Evolutionary conservation across 2,888 invertebrate genomes (phyloP).

Genomic region (Agrilus mali): DNA sequence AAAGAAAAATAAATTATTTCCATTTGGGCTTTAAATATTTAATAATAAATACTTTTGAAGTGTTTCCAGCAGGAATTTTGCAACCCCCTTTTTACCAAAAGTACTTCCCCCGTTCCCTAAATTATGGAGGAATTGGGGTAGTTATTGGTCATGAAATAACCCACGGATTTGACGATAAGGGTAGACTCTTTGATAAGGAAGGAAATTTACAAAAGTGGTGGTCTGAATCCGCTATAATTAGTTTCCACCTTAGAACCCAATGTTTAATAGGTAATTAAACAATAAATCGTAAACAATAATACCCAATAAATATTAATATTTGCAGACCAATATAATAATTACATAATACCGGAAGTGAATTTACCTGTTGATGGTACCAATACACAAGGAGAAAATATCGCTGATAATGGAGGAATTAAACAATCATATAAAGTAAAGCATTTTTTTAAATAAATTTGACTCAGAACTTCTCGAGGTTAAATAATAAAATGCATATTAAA

Average conservation of each 20-base stretch:
- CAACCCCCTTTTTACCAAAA: conserved; percentile 91
- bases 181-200: conserved; percentile 81
- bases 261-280: conserved; percentile 49
- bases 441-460: too few species aligned
- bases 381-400: conserved; percentile 88
- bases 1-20: too few species aligned
- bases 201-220: conserved; percentile 88
- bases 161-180: conserved; percentile 84
- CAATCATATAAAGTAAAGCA: conserved; percentile 57
- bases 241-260: conserved; percentile 62
- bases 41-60: conserved; percentile 26
- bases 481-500: conserved; percentile 27
- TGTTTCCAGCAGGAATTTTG: conserved; percentile 89
- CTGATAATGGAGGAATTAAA: conserved; percentile 91
- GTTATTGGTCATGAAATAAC: conserved; percentile 90
- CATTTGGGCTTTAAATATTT: neutral
- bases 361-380: conserved; percentile 63
- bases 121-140: conserved; percentile 83
- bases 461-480: neutral
- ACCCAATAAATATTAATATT: conserved; percentile 1
- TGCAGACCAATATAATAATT: conserved; percentile 70
- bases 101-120: conserved; percentile 66
- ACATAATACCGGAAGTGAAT: conserved; percentile 66
- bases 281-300: neutral
- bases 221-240: conserved; percentile 59